Base-by-base conservation (phyloP, 2,113 vertebrate species). In the Ageneiosus marmoratus region DNA sequence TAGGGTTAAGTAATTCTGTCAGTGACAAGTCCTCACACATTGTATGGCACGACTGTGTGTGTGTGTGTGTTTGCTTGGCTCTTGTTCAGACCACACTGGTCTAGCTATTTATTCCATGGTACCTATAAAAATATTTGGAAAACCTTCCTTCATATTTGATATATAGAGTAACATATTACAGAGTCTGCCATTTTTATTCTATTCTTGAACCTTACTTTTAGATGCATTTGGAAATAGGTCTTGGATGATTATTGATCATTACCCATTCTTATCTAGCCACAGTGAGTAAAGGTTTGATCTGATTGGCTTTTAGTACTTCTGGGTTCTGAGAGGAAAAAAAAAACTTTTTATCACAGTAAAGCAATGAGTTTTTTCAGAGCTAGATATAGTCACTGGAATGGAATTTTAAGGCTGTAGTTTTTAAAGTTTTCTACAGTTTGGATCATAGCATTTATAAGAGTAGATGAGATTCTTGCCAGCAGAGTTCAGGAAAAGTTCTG, bases 21-120 rank as follows among this genome's bases (percentile, higher is more conserved):
- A 41, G 37, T 41, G 37, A 41, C 37, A 41, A 41, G 37, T 41
- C 37, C 37, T 41, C 37, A 41, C 37, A 41, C 5, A 41, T 41
- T 3, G 37, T 5, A 41, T 41, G 37, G 37, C 37, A 41, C 37
- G 5, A 41, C 37, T 41, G 79, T 29, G 27, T 29, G 60, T 29
- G 60, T 29, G 60, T 62, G 29, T 34, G 62, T 65, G 4, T 18
- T 27, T 67, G 27, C 60, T 63, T 63, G 60, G 77, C 60, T 29
- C 56, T 55, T 58, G 41, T 73, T 86, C 81, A 83, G 76, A 79
- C 77, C 85, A 69, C 67, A 56, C 4, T 83, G 85, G 76, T 83
- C 67, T 86, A 76, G 76, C 69, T 56, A 58, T 34, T 48, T 18
- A 79, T 29, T 37, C 70, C 27, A 32, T 16, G 32, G 83, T 73